Evolutionary conservation across 2,888 invertebrate genomes (phyloP), one percentile per base, ranked within the genome.

Genomic region (Hololepta plana): DNA sequence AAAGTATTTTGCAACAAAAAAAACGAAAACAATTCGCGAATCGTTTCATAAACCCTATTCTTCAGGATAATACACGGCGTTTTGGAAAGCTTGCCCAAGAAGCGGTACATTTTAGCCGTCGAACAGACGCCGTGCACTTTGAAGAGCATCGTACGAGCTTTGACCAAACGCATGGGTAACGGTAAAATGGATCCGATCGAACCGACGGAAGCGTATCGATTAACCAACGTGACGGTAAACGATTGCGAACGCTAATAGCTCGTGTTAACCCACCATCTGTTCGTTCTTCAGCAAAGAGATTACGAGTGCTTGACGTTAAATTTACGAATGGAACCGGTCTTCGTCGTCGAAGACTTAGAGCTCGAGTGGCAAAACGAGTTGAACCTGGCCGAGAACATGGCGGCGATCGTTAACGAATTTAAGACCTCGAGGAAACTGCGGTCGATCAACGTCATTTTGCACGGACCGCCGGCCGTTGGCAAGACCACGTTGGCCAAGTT

Each of bases 391-490:
- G 58, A 36, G 32, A 49, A 44, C 49, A 65, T 51, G 53, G 55
- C 37, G 43, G 57, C 35, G 11, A 44, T 58, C 11, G 47, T 51
- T 7, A 34, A 31, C 30, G 56, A 64, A 39, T 66, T 59, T 40
- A 60, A 58, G 39, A 54, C 53, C 35, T 57, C 60, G 22, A 55
- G 66, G 38, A 57, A 57, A 35, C 47, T 74, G 31, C 59, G 57
- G 39, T 62, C 72, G 21, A 55, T 71, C 36, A 69, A 65, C 40
- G 45, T 63, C 22, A 40, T 72, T 9, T 46, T 75, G 2, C 65
- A 70, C 35, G 75, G 74, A 2, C 72, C 73, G 11, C 72, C 74
- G 3, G 61, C 67, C 4, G 58, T 63, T 7, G 74, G 74, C 12
- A 74, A 74, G 50, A 67, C 70, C 1, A 55, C 52, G 11, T 37